Evolutionary conservation across 2,113 vertebrate species (phyloP).

Genomic region (Mastomys natalensis): DNA sequence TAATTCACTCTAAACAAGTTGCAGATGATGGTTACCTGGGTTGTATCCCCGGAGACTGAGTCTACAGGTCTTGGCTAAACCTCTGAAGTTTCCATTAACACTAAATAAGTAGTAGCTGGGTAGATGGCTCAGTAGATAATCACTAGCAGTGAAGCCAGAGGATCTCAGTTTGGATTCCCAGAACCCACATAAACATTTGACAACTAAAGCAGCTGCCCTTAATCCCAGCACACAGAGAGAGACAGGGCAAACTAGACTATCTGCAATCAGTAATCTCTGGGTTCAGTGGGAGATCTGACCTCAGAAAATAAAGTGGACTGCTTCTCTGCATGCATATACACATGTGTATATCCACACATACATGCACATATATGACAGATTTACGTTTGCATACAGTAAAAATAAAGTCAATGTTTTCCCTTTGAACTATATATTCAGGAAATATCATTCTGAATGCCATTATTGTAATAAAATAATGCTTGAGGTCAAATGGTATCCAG

Average conservation of each 20-base stretch:
- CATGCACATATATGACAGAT: neutral
- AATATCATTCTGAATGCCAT: neutral
- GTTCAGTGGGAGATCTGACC: neutral
- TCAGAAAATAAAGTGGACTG: neutral
- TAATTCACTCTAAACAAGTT: neutral
- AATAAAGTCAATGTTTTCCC: neutral
- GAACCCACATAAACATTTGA: neutral
- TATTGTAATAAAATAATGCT: neutral
- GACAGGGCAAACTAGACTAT: neutral
- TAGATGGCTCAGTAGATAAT: neutral
- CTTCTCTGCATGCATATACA: neutral
- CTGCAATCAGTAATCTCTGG: neutral
- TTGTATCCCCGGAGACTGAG: neutral
- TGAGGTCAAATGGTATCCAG: neutral
- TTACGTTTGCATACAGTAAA: neutral
- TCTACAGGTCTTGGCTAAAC: neutral
- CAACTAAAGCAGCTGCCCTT: neutral
- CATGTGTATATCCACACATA: neutral
- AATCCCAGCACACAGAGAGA: neutral
- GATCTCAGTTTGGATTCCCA: too few species aligned
- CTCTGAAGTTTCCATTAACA: conserved; percentile 38
- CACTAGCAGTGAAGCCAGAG: neutral
- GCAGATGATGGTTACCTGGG: neutral
- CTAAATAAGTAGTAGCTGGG: neutral
- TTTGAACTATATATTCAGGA: neutral